Percentiles rank a stretch among this genome's conserved stretches.
Conservation (phyloP, 2,113 vertebrate genomes). For the Cyprinodon brontotheroides region DNA sequence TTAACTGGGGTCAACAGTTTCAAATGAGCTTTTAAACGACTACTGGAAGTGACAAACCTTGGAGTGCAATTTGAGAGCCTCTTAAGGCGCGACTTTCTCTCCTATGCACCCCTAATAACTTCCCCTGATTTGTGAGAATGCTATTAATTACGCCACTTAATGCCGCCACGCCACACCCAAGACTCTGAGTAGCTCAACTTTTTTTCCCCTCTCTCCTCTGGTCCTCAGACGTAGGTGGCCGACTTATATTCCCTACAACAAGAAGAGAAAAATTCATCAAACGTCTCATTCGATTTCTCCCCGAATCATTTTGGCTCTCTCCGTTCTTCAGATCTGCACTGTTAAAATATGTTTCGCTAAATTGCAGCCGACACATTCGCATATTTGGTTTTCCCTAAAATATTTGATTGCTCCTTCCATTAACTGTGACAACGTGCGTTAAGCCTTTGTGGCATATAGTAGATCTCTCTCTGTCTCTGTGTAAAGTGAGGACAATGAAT, state of each 20-base stretch:
- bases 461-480: conserved; percentile 31
- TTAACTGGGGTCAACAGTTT: conserved; percentile 77
- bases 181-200: conserved; percentile 43
- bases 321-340: conserved; percentile 9
- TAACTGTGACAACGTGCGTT: conserved; percentile 63
- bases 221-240: conserved; percentile 47
- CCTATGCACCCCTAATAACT: conserved; percentile 65
- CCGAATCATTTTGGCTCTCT: conserved; percentile 19
- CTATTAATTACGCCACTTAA: conserved; percentile 76
- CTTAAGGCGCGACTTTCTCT: conserved; percentile 70
- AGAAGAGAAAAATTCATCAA: conserved; percentile 64
- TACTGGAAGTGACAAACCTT: conserved; percentile 69
- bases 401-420: conserved; percentile 68
- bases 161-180: conserved; percentile 57
- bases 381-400: conserved; percentile 71
- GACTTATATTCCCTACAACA: conserved; percentile 63
- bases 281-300: conserved; percentile 64
- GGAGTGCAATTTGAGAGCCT: conserved; percentile 74
- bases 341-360: conserved; percentile 65
- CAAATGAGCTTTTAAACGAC: conserved; percentile 77
- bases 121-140: conserved; percentile 73
- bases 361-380: conserved; percentile 68
- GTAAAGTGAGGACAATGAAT: conserved; percentile 43
- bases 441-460: conserved; percentile 37
- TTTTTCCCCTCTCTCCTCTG: conserved; percentile 40